Evolutionary conservation across 2,888 invertebrate genomes (phyloP), one percentile per base, ranked within the genome.

Genomic region (Heliconius charithonia): DNA sequence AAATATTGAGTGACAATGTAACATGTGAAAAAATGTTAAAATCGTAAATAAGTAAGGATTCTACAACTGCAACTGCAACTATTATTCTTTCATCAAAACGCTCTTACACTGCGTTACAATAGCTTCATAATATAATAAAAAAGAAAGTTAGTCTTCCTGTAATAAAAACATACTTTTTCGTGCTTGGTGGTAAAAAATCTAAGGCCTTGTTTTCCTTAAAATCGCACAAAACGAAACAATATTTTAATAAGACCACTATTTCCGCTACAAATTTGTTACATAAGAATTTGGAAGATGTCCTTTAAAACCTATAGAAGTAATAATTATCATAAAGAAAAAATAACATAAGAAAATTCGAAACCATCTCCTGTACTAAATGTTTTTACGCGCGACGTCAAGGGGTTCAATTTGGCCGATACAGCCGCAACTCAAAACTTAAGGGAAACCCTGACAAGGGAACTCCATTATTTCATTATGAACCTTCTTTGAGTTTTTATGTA

Each of bases 391-490:
- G 76, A 81, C 85, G 87, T 86, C 87, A 91, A 89, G 87, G 89
- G 91, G 89, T 89, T 87, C 86, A 87, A 86, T 85, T 84, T 83
- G 78, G 87, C 88, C 86, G 84, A 89, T 87, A 87, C 87, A 89
- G 87, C 88, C 86, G 84, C 88, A 87, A 87, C 87, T 89, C 87
- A 85, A 84, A 84, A 85, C 86, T 89, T 87, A 87, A 86, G 85
- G 87, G 85, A 85, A 84, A 82, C 82, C 85, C 82, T 83, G 89
- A 93, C 93, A 93, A 86, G 89, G 83, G 87, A 93, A 93, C 90
- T 92, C 93, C 93, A 93, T 93, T 93, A 93, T 89, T 89, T 86
- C 84, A 85, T 86, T 86, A 87, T 87, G 80, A 82, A 82, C 84
- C 85, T 86, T 86, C 85, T 83, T 82, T 83, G 84, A 85, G 83